These are phyloP conservation scores for Miichthys miiuy DNA, from an alignment of 2,797 vertebrate genomes.

Conservation along the genomic window DNA sequence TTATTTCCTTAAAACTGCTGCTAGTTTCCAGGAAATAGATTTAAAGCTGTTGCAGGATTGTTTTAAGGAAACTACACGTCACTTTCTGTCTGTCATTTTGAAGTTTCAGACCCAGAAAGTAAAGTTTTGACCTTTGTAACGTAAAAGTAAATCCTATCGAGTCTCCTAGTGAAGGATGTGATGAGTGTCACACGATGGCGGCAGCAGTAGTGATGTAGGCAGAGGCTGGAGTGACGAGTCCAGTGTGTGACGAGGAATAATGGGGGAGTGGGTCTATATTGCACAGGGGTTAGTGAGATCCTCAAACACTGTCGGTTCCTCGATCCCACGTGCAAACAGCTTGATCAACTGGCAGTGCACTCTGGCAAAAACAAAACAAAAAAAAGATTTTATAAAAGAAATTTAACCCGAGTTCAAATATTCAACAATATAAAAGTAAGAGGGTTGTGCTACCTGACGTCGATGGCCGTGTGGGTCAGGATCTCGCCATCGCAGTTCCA, in stretches of 20 bases:
- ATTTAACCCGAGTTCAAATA: neutral
- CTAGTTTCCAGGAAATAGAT: neutral
- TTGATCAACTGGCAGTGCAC: constrained; percentile 94
- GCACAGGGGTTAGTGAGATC: constrained; percentile 75
- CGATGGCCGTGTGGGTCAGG: constrained; percentile 88
- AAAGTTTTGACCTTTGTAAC: constrained; percentile 4
- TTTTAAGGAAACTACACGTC: neutral
- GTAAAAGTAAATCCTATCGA: neutral
- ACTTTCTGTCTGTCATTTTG: neutral
- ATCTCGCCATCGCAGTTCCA: constrained; percentile 99
- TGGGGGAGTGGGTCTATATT: constrained; percentile 58
- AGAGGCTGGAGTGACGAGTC: constrained; percentile 18
- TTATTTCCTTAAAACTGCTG: neutral
- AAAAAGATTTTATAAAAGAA: neutral
- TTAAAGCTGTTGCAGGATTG: neutral
- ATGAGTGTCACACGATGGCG: neutral
- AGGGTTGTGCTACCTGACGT: constrained; percentile 87
- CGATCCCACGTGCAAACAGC: constrained; percentile 96
- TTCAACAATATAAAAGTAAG: too few relatives aligned
- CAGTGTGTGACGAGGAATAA: constrained; percentile 44
- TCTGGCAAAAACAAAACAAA: constrained; percentile 75
- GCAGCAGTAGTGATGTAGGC: neutral
- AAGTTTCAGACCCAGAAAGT: neutral
- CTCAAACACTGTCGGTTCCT: constrained; percentile 84
- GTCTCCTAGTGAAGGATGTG: constrained; percentile 11